Evolutionary conservation across 2,797 vertebrate genomes (phyloP).

Genomic region (Pogoniulus pusillus): DNA sequence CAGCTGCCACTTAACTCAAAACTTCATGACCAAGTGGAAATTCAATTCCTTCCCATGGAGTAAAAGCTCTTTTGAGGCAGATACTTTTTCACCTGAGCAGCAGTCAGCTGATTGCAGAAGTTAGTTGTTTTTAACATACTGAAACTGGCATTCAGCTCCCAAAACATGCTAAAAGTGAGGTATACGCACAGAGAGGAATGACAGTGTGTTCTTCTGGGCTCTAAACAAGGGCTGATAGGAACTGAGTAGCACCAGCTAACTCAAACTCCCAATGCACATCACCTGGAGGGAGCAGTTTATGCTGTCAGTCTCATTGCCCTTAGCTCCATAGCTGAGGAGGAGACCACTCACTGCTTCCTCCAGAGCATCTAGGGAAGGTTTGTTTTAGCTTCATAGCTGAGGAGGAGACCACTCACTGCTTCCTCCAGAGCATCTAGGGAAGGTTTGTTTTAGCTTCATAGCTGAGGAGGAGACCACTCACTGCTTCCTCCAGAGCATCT

Average conservation of each 20-base stretch:
- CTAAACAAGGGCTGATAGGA: background rate
- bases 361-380: background rate
- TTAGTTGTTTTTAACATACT: background rate
- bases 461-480: too few species aligned
- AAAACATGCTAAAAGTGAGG: background rate
- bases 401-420: too few species aligned
- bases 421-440: too few species aligned
- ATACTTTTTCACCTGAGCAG: background rate
- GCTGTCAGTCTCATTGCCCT: background rate
- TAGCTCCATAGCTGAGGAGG: background rate
- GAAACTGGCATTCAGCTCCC: background rate
- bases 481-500: too few species aligned
- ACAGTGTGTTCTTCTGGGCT: background rate
- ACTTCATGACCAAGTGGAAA: background rate
- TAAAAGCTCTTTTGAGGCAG: background rate
- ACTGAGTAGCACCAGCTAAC: background rate
- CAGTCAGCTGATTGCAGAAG: background rate
- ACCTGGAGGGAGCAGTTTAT: background rate
- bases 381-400: too few species aligned
- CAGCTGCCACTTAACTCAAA: background rate
- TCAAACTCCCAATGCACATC: background rate
- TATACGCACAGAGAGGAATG: accelerated
- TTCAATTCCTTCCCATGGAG: background rate
- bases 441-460: too few species aligned
- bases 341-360: background rate